Conservation (phyloP, 2,888 invertebrate species). For the Cephus runcator region DNA sequence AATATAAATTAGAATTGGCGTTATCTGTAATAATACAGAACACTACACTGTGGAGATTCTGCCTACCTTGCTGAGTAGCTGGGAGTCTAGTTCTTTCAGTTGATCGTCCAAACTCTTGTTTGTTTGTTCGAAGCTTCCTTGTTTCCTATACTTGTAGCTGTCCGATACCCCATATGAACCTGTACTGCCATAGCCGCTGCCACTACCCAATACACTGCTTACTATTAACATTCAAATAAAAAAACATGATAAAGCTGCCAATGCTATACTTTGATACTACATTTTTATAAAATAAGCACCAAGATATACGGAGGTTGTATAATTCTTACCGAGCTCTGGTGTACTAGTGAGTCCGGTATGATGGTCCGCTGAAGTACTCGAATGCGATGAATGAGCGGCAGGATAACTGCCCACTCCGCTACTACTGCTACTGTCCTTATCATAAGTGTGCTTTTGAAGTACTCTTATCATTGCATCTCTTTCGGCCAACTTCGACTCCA, state of each 20-base stretch:
- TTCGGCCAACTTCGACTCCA: constrained; percentile 89
- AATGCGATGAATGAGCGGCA: constrained; percentile 61
- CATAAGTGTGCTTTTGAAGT: constrained; percentile 82
- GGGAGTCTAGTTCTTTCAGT: constrained; percentile 84
- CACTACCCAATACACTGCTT: constrained; percentile 71
- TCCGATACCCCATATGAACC: constrained; percentile 71
- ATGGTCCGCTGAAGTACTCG: constrained; percentile 61
- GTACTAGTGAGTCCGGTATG: constrained; percentile 56
- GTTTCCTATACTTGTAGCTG: constrained; percentile 68
- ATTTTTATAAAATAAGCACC: background rate
- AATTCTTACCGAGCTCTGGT: constrained; percentile 55
- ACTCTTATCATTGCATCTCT: constrained; percentile 92
- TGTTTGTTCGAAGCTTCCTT: constrained; percentile 77
- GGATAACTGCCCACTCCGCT: constrained; percentile 70
- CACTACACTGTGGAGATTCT: constrained; percentile 53
- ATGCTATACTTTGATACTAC: background rate
- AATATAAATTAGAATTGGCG: background rate
- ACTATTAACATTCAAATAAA: constrained; percentile 59
- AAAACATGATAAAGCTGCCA: constrained; percentile 1
- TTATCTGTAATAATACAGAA: constrained; percentile 16
- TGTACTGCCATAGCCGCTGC: constrained; percentile 70
- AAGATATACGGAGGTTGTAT: background rate
- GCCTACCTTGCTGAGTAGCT: constrained; percentile 72
- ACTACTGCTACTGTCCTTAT: constrained; percentile 72
- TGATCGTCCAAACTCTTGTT: constrained; percentile 83